Evolutionary conservation across 2,797 vertebrate genomes (phyloP).

Genomic region (Prunella strophiata): DNA sequence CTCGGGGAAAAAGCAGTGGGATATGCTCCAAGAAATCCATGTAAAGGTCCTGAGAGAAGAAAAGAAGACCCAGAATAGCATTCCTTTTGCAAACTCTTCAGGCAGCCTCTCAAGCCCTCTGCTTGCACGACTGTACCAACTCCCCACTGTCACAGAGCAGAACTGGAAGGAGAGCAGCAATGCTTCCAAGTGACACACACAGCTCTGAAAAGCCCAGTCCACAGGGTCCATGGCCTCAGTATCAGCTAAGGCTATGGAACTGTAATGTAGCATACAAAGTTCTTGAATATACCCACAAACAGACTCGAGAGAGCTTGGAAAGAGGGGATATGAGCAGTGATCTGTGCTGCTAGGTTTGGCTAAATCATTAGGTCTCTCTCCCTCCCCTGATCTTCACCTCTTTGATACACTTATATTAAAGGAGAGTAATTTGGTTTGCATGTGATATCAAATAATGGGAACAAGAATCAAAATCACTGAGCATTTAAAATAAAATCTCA

Average conservation of each 20-base stretch:
- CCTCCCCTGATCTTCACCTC: background rate
- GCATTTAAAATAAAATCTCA: background rate
- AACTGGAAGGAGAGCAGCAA: background rate
- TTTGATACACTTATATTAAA: background rate
- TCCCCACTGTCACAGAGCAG: rapidly evolving
- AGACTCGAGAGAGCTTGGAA: background rate
- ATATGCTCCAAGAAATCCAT: background rate
- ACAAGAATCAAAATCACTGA: background rate
- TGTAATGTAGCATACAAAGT: background rate
- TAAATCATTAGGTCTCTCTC: background rate
- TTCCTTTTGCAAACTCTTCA: background rate
- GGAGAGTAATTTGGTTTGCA: background rate
- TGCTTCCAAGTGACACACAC: background rate
- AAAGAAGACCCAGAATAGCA: background rate
- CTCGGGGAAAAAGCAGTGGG: background rate
- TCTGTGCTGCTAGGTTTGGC: background rate
- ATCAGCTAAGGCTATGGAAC: background rate
- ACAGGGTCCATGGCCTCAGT: background rate
- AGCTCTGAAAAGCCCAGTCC: background rate
- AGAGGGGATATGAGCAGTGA: background rate
- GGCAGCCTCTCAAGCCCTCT: background rate
- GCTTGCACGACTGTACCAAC: background rate
- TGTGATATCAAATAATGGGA: background rate
- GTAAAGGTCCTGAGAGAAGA: background rate
- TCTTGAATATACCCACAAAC: background rate